Percentiles rank a stretch among this genome's conserved stretches.
These are phyloP conservation scores for Eupithecia dodoneata DNA, from an alignment of 2,888 invertebrate genomes.

Conservation along the genomic window DNA sequence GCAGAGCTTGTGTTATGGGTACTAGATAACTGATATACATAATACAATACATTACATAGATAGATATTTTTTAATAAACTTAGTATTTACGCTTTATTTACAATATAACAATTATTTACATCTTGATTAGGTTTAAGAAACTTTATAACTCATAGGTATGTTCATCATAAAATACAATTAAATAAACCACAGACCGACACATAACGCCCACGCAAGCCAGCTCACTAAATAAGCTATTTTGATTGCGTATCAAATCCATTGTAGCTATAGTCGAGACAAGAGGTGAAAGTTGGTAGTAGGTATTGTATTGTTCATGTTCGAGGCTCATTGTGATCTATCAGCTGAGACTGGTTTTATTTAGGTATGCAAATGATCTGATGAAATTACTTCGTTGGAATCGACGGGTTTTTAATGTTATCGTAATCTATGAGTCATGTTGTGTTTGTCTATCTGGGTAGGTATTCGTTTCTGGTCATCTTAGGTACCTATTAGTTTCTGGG, in stretches of 20 bases:
- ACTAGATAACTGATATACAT: too few relatives aligned
- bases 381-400: constrained; percentile 52
- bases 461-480: neutral
- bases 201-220: constrained; percentile 13
- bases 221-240: constrained; percentile 16
- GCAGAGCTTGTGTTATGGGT: too few relatives aligned
- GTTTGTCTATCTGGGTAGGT: neutral
- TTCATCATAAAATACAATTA: constrained; percentile 10
- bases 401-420: constrained; percentile 35
- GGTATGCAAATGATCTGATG: constrained; percentile 59
- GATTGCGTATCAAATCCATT: constrained; percentile 31
- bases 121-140: neutral
- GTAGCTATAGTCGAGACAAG: constrained; percentile 32
- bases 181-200: constrained; percentile 14
- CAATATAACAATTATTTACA: neutral
- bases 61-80: too few relatives aligned
- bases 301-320: constrained; percentile 51
- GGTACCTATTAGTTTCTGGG: neutral
- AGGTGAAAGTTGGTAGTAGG: constrained; percentile 53
- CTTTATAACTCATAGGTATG: neutral
- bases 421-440: constrained; percentile 35
- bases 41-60: too few relatives aligned
- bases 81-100: neutral
- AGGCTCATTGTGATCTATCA: constrained; percentile 52
- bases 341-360: constrained; percentile 54